A percentile compares a stretch with the other conserved stretches of the same genome.
Evolutionary conservation across 2,113 vertebrate species (phyloP).

Genomic region (Pelvicachromis taeniatus): DNA sequence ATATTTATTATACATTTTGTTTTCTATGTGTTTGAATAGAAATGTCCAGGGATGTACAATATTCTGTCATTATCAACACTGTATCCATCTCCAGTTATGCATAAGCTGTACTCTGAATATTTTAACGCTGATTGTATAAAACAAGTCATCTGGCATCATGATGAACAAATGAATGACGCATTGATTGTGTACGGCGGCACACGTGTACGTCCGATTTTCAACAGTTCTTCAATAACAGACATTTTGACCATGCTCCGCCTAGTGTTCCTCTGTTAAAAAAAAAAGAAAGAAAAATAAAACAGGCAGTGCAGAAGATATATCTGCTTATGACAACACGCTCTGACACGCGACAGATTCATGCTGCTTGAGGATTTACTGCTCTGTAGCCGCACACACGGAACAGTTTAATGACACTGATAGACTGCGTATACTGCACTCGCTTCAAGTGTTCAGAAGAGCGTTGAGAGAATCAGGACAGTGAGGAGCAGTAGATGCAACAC

Average conservation of each 20-base stretch:
- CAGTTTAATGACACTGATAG: constrained; percentile 54
- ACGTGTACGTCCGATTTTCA: constrained; percentile 6
- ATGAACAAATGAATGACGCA: neutral
- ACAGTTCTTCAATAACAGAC: constrained; percentile 1
- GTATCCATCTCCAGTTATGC: neutral
- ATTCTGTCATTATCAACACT: neutral
- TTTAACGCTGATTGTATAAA: neutral
- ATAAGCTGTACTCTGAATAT: neutral
- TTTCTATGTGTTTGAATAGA: constrained; percentile 23
- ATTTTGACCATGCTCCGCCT: constrained; percentile 6
- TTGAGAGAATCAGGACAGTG: constrained; percentile 14
- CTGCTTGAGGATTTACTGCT: constrained; percentile 46
- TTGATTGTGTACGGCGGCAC: neutral
- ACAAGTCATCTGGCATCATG: neutral
- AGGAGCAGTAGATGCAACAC: neutral
- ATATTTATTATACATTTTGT: constrained; percentile 5
- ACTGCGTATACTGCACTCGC: constrained; percentile 23
- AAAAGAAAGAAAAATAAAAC: neutral
- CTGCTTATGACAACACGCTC: constrained; percentile 34
- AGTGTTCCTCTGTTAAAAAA: neutral
- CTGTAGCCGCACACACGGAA: constrained; percentile 9
- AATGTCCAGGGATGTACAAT: neutral
- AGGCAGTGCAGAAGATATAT: constrained; percentile 9
- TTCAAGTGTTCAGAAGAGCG: constrained; percentile 11
- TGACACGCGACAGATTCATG: constrained; percentile 52